Base-by-base conservation (phyloP, 2,113 vertebrate species). In the Pachyramphus minor region DNA sequence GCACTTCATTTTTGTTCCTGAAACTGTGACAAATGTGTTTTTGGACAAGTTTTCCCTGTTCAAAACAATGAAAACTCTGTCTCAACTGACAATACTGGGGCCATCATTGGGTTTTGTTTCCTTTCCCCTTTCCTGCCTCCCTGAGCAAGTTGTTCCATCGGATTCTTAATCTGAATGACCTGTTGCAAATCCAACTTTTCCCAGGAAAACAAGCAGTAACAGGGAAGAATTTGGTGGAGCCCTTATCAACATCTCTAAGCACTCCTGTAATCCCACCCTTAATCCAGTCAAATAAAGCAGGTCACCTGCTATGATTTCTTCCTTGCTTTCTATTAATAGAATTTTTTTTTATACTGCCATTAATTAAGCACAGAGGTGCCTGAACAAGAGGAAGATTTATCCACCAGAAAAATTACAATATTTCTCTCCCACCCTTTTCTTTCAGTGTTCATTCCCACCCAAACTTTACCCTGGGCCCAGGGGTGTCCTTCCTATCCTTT, bases 251-350 rank as follows among this genome's bases (percentile, higher is more conserved):
- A 58, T 62, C 49, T 84, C 41, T 60, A 71, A 76, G 71, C 52
- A 17, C 35, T 84, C 47, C 42, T 64, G 44, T 89, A 96, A 94
- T 85, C 77, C 59, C 49, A n/a, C 12, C 12, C 22, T 49, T 91
- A 94, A 95, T 81, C 68, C 84, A 42, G 31, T 28, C 55, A 56
- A 93, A 86, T 52, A 78, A 84, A 91, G 88, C 68, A 90, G 45
- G 72, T 86, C 25, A 59, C 45, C 39, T 71, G n/a, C 49, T 68
- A 60, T 68, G 15, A 50, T 83, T 92, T 83, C 62, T 74, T 87
- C 28, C 53, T 50, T 64, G 22, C n/a, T 67, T 73, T 56, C 78
- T 94, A 86, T 87, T 64, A 68, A 88, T 60, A 95, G 75, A 37
- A 25, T 23, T 53, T 52, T 12, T 28, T 82, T 28, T 90, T 30